Percentiles rank a stretch among this genome's conserved stretches.
These are phyloP conservation scores for Phyllostomus discolor DNA, from an alignment of 2,113 vertebrate genomes.

Conservation along the genomic window DNA sequence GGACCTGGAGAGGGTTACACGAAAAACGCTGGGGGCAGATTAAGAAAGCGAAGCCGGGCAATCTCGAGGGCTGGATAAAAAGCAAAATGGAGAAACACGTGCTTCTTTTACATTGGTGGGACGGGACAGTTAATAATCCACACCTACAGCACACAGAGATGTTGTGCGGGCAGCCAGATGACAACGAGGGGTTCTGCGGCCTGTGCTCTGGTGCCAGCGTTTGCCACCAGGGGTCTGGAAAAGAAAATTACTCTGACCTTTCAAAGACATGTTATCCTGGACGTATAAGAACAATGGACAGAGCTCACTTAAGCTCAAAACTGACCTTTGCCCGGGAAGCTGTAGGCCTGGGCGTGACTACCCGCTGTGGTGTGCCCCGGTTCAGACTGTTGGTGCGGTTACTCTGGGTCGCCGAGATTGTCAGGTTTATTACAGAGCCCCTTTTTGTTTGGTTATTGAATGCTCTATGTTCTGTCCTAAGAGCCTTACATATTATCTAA, in stretches of 20 bases:
- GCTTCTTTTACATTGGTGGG: neutral
- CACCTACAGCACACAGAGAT: neutral
- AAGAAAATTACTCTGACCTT: neutral
- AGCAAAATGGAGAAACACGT: neutral
- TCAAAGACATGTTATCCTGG: neutral
- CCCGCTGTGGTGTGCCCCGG: neutral
- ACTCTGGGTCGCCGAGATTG: neutral
- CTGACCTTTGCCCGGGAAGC: neutral
- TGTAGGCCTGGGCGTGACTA: neutral
- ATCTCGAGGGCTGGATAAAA: neutral
- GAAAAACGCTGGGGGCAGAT: neutral
- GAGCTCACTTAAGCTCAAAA: neutral
- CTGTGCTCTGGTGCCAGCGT: neutral
- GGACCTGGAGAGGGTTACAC: neutral
- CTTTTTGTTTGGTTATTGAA: neutral
- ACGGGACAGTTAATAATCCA: neutral
- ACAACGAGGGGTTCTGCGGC: neutral
- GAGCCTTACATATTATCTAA: neutral
- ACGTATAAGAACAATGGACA: neutral
- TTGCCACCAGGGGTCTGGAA: neutral
- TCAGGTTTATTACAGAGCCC: neutral
- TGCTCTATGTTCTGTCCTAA: neutral
- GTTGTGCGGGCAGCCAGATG: neutral
- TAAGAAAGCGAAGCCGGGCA: neutral
- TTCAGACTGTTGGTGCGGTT: neutral